These are phyloP conservation scores for Agrotis puta DNA, from an alignment of 2,888 invertebrate species.

Conservation along the genomic window DNA sequence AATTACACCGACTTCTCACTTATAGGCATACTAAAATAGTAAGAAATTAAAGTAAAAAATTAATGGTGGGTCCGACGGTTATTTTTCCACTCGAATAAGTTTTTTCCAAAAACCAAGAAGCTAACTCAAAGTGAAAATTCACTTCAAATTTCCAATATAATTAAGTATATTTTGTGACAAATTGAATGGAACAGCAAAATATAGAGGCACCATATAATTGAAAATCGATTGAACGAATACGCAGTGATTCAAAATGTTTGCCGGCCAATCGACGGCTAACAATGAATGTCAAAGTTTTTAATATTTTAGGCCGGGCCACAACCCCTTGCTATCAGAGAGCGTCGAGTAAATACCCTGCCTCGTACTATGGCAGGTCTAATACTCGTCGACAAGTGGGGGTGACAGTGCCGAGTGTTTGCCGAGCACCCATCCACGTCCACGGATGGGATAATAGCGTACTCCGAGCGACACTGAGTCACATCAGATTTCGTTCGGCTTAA, in stretches of 20 bases:
- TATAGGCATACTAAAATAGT: constrained; percentile 19
- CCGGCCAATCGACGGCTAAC: constrained; percentile 27
- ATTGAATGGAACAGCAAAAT: constrained; percentile 22
- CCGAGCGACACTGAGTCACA: constrained; percentile 69
- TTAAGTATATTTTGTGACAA: constrained; percentile 12
- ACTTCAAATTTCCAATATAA: constrained; percentile 39
- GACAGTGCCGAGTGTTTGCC: constrained; percentile 83
- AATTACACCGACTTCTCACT: constrained; percentile 8
- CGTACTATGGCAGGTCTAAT: constrained; percentile 56
- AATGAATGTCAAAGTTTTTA: constrained; percentile 39
- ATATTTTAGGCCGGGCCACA: constrained; percentile 32
- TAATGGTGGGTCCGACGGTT: constrained; percentile 34
- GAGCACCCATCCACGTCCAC: constrained; percentile 79
- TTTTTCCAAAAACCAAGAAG: constrained; percentile 55
- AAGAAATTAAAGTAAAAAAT: constrained; percentile 48
- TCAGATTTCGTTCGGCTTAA: constrained; percentile 76
- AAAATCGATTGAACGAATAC: constrained; percentile 6
- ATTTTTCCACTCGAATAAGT: constrained; percentile 58
- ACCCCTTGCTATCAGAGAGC: constrained; percentile 43
- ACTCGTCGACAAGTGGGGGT: constrained; percentile 68
- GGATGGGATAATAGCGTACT: constrained; percentile 85
- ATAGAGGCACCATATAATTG: not conserved
- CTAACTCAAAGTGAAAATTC: constrained; percentile 39
- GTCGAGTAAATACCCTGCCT: constrained; percentile 61
- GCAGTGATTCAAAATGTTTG: constrained; percentile 26